These are phyloP conservation scores for Odontocerum albicorne DNA, from an alignment of 2,888 invertebrate species.

Conservation along the genomic window DNA sequence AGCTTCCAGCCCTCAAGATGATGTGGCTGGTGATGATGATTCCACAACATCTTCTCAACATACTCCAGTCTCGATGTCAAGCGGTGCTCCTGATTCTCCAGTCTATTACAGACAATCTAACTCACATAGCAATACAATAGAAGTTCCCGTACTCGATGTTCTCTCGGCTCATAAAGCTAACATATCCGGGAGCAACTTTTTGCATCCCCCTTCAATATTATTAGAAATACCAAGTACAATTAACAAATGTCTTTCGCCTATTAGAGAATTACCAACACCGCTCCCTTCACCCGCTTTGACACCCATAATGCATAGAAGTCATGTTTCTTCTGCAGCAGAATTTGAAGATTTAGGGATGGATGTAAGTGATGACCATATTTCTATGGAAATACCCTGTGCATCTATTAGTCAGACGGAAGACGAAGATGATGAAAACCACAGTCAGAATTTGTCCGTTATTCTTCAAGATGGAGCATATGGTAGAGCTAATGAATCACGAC, in stretches of 20 bases:
- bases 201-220: slow-evolving; percentile 74
- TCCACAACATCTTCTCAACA: slow-evolving; percentile 69
- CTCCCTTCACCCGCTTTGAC: slow-evolving; percentile 64
- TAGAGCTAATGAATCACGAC: slow-evolving; percentile 11
- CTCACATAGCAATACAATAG: slow-evolving; percentile 48
- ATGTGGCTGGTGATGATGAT: slow-evolving; percentile 68
- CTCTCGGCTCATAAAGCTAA: slow-evolving; percentile 65
- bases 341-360: slow-evolving; percentile 48
- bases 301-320: slow-evolving; percentile 59
- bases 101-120: slow-evolving; percentile 47
- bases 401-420: slow-evolving; percentile 44
- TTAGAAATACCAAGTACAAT: slow-evolving; percentile 75
- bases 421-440: slow-evolving; percentile 44
- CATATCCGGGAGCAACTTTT: slow-evolving; percentile 58
- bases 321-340: slow-evolving; percentile 49
- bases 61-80: slow-evolving; percentile 61
- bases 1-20: slow-evolving; percentile 74
- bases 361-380: slow-evolving; percentile 52
- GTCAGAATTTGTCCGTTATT: slow-evolving; percentile 46
- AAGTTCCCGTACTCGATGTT: slow-evolving; percentile 67
- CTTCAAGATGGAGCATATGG: slow-evolving; percentile 45
- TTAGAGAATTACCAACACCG: slow-evolving; percentile 75
- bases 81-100: slow-evolving; percentile 65
- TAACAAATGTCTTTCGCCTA: slow-evolving; percentile 78
- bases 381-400: slow-evolving; percentile 48